Conservation (phyloP, 2,797 vertebrate species). For the Orestias chungarensis region DNA sequence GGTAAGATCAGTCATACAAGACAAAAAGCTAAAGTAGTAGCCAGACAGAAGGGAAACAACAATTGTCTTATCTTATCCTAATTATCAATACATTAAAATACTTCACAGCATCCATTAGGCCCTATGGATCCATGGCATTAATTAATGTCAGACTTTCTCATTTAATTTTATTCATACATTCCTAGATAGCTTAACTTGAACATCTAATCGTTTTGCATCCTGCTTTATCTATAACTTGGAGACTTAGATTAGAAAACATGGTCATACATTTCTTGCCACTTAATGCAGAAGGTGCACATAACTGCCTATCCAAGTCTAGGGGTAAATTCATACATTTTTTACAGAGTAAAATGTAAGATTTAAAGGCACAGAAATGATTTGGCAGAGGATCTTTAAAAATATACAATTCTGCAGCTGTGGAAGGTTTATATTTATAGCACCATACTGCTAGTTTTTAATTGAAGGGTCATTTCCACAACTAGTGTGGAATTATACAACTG, state of each 20-base stretch:
- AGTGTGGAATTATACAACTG: too few relatives aligned
- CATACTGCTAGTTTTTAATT: too few relatives aligned
- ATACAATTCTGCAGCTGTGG: too few relatives aligned
- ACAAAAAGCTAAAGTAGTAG: background rate
- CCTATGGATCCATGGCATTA: too few relatives aligned
- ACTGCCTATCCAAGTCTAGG: background rate
- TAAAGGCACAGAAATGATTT: background rate
- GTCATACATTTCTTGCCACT: background rate
- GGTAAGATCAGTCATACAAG: conserved; percentile 71
- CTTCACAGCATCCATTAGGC: background rate
- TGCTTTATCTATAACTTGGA: background rate
- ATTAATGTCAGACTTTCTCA: too few relatives aligned
- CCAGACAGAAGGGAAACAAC: background rate
- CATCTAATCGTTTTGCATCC: background rate
- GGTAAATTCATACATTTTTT: background rate
- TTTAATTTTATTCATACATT: too few relatives aligned
- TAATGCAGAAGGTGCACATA: background rate
- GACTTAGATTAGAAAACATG: background rate
- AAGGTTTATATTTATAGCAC: too few relatives aligned
- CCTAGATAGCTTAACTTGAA: too few relatives aligned
- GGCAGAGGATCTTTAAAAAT: background rate
- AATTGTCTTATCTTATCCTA: too few relatives aligned
- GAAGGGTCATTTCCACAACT: too few relatives aligned
- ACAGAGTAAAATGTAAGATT: background rate
- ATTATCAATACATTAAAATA: background rate